Conservation (phyloP, 2,797 vertebrate genomes). For the Xyrichtys novacula region DNA sequence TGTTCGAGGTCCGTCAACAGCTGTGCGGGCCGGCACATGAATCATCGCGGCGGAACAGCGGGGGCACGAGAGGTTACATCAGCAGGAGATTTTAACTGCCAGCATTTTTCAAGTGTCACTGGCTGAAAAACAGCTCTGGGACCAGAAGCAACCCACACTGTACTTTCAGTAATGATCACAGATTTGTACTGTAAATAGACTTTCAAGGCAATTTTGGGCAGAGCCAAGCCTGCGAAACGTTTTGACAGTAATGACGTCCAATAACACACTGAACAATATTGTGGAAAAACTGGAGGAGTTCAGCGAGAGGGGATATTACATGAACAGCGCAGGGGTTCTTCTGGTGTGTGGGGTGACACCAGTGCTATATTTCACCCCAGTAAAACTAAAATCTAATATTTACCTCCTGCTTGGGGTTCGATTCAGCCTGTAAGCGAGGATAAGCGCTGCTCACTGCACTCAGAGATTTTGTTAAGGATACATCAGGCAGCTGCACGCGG, state of each 20-base stretch:
- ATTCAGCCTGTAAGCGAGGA: constrained; percentile 25
- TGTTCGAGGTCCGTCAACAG: constrained; percentile 57
- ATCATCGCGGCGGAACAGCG: constrained; percentile 31
- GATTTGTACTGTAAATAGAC: constrained; percentile 59
- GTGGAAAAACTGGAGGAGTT: constrained; percentile 43
- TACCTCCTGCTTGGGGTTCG: constrained; percentile 26
- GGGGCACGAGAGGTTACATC: constrained; percentile 44
- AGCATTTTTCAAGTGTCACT: constrained; percentile 29
- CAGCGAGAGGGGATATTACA: constrained; percentile 39
- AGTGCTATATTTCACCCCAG: constrained; percentile 32
- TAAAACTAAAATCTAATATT: constrained; percentile 55
- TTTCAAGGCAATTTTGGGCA: constrained; percentile 50
- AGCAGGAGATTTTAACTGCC: constrained; percentile 42
- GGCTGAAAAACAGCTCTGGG: constrained; percentile 49
- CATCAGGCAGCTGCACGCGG: constrained; percentile 24
- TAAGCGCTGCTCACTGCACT: constrained; percentile 39
- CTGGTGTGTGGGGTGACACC: constrained; percentile 8
- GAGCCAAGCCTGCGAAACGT: constrained; percentile 34
- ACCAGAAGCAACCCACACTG: constrained; percentile 26
- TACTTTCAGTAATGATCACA: constrained; percentile 51
- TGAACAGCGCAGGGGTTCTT: constrained; percentile 21
- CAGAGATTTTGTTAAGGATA: constrained; percentile 34
- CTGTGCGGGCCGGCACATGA: constrained; percentile 44
- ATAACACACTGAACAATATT: constrained; percentile 38
- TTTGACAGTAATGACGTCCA: constrained; percentile 53